Percentiles rank a stretch among this genome's conserved stretches.
Conservation (phyloP, 2,113 vertebrate species). For the Tretioscincus oriximinensis region DNA sequence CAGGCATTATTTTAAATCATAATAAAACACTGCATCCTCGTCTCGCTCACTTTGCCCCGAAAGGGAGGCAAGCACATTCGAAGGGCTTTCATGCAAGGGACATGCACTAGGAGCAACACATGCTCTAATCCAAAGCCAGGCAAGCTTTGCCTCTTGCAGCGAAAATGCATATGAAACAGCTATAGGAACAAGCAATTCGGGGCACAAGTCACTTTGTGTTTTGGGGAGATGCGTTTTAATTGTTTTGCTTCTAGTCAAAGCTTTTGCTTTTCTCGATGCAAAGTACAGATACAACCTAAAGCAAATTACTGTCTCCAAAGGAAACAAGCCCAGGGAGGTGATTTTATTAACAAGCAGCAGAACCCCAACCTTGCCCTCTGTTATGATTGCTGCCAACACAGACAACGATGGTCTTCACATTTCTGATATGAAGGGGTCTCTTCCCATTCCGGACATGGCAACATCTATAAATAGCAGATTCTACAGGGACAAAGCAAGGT, state of each 20-base stretch:
- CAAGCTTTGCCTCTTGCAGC: conserved; percentile 11
- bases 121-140: conserved; percentile 32
- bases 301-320: background rate
- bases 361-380: background rate
- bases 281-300: background rate
- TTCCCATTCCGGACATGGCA: background rate
- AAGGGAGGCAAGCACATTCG: conserved; percentile 5
- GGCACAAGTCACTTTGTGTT: conserved; percentile 9
- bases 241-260: background rate
- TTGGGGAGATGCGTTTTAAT: background rate
- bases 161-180: background rate
- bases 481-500: background rate
- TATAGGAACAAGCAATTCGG: background rate
- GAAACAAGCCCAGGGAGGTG: background rate
- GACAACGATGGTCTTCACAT: background rate
- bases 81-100: conserved; percentile 40
- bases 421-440: fast-evolving
- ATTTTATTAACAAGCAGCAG: background rate
- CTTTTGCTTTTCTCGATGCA: background rate
- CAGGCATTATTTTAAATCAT: too few relatives aligned
- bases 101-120: conserved; percentile 17
- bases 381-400: background rate
- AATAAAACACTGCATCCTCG: background rate
- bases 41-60: background rate
- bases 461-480: background rate